A percentile compares a stretch with the other conserved stretches of the same genome.
These are phyloP conservation scores for Sepioteuthis lessoniana DNA, from an alignment of 2,888 invertebrate species.

Conservation along the genomic window DNA sequence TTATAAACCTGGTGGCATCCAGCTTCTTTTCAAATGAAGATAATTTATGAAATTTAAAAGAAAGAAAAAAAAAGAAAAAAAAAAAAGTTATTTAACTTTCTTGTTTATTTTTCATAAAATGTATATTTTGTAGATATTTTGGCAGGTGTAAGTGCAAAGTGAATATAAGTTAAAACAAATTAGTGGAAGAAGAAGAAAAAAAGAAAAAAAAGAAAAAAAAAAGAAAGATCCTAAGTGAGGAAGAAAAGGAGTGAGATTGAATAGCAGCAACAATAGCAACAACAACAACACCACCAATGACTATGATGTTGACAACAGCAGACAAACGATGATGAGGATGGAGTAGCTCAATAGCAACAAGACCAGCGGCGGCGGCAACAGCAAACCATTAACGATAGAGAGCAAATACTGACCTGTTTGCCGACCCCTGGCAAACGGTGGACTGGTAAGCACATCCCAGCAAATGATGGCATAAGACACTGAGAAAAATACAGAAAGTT, in stretches of 20 bases:
- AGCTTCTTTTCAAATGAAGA: no score
- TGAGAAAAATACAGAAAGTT: conserved; percentile 45
- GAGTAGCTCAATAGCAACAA: conserved; percentile 39
- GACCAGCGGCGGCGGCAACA: conserved; percentile 24
- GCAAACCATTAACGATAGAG: conserved; percentile 24
- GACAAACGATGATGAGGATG: conserved; percentile 25
- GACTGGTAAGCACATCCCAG: conserved; percentile 47
- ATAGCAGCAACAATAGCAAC: conserved; percentile 36
- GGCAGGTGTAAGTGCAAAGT: not conserved
- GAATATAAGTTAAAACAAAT: not conserved
- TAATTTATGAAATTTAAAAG: no score
- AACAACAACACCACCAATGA: not conserved
- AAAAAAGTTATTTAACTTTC: no score
- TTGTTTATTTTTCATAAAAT: no score
- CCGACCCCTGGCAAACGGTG: conserved; percentile 43
- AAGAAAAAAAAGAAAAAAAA: not conserved
- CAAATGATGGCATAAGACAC: conserved; percentile 48
- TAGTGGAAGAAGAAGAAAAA: not conserved
- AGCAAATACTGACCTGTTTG: conserved; percentile 48
- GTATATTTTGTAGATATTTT: no score
- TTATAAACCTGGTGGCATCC: no score
- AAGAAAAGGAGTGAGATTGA: not conserved
- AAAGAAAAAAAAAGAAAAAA: no score
- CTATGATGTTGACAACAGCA: conserved; percentile 34
- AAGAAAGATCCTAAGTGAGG: not conserved